These are phyloP conservation scores for Sternarchorhynchus goeldii DNA, from an alignment of 2,797 vertebrate species.

Conservation along the genomic window DNA sequence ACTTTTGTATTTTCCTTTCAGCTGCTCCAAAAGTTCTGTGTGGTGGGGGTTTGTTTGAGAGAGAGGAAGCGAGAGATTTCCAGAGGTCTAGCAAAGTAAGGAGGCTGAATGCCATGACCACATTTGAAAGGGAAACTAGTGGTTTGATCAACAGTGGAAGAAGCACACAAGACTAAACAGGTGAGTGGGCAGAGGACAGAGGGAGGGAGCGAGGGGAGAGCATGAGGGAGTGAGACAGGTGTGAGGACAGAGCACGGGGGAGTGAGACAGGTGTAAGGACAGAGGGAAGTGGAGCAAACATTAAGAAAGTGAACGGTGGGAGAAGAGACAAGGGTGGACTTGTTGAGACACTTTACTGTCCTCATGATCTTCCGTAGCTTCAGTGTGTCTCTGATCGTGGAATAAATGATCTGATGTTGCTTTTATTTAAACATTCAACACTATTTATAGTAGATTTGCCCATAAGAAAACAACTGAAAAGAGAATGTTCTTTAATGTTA, in stretches of 20 bases:
- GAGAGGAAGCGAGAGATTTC: conserved; percentile 26
- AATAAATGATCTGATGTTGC: too few species aligned
- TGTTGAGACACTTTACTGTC: conserved; percentile 43
- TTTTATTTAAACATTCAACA: background rate
- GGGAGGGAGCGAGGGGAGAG: too few species aligned
- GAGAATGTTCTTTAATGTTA: too few species aligned
- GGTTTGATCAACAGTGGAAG: conserved; percentile 45
- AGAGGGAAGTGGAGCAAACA: conserved; percentile 15
- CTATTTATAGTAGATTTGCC: background rate
- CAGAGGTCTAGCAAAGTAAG: conserved; percentile 8
- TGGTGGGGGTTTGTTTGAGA: conserved; percentile 22
- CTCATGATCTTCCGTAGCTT: conserved; percentile 36
- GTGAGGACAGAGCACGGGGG: background rate
- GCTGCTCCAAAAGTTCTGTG: conserved; percentile 67
- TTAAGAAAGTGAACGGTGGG: conserved; percentile 24
- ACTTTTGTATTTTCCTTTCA: conserved; percentile 74
- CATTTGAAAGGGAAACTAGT: conserved; percentile 40
- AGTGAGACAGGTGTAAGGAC: conserved; percentile 9
- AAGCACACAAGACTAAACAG: conserved; percentile 51
- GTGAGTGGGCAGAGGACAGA: conserved; percentile 60
- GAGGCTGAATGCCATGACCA: conserved; percentile 25
- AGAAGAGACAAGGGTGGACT: conserved; percentile 20
- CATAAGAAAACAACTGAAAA: background rate
- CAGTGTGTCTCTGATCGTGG: conserved; percentile 30
- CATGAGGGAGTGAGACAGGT: conserved; percentile 12